These are phyloP conservation scores for Orbicella faveolata DNA, from an alignment of 64 coral and sea anemone genomes.

Conservation along the genomic window DNA sequence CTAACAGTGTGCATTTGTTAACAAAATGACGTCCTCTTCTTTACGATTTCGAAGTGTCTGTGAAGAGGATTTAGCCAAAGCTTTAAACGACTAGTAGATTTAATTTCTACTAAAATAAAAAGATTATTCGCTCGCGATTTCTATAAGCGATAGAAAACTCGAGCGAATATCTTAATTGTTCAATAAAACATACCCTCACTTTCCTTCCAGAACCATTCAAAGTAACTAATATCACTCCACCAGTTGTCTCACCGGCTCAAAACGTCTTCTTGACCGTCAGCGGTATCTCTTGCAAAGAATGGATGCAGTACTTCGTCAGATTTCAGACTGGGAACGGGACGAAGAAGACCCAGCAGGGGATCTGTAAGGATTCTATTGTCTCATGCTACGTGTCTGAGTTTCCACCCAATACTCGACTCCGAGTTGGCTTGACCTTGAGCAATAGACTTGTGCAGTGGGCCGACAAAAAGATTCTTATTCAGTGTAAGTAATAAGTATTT, in stretches of 20 bases:
- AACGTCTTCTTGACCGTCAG: conserved; percentile 38
- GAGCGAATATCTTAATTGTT: no score
- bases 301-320: conserved; percentile 73
- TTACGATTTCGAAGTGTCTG: no score
- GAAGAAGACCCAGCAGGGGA: conserved; percentile 69
- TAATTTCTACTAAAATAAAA: no score
- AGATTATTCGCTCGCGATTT: no score
- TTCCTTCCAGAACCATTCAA: conserved; percentile 64
- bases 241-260: conserved; percentile 59
- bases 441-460: conserved; percentile 81
- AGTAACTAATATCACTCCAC: conserved; percentile 58
- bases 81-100: no score
- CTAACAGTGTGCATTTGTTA: no score
- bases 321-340: conserved; percentile 66
- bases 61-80: no score
- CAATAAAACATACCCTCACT: neutral
- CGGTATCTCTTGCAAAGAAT: conserved; percentile 67
- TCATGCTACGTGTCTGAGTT: conserved; percentile 67
- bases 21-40: no score
- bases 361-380: conserved; percentile 65
- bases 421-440: conserved; percentile 74
- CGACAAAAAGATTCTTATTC: conserved; percentile 50
- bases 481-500: conserved; percentile 32
- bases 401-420: conserved; percentile 53
- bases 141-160: no score